Evolutionary conservation across 2,888 invertebrate species (phyloP), one percentile per base, ranked within the genome.

Genomic region (Prionchulus punctatus): DNA sequence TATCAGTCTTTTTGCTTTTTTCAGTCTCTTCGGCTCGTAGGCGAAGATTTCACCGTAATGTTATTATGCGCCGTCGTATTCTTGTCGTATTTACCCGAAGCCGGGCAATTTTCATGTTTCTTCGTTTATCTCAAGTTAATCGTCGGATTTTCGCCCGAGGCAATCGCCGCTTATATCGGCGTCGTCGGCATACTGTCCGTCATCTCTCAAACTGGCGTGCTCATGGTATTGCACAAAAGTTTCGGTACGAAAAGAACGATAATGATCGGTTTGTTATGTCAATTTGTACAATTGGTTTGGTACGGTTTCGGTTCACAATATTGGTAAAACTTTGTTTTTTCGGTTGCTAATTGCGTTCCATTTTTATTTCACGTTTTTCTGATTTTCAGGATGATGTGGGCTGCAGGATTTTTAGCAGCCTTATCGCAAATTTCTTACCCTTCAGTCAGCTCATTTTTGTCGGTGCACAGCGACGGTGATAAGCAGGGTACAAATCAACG

Each of bases 21-120:
- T 2, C 64, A 79, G 78, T 83, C 88, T n/a, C 75, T 91, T 59
- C 78, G 83, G 60, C 86, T 87, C 78, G 89, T 94, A 61, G 89
- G 92, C 62, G 85, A 86, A 64, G 94, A 96, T 74, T 84, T 87
- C 67, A 90, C 92, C 62, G 90, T 98, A 69, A 79, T 96, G 67
- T 85, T 96, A 81, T 80, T 98, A 67, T 94, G 96, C 75, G 84
- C 92, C 64, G 87, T 96, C 52, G 96, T 98, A 68, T 89, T 98
- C 73, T 80, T 98, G 57, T 94, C 94, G 26, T 98, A 98, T 76
- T 78, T 98, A 65, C 96, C 98, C 1, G 98, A 99, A 76, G 77
- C 78, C 43, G 96, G 96, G 63, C 92, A 98, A 77, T 98, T 98
- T 77, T 96, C 96, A 58, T 96, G 96, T 77, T 94, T 98, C 77